Conservation (phyloP, 2,113 vertebrate genomes). For the Crotalus helleri region DNA sequence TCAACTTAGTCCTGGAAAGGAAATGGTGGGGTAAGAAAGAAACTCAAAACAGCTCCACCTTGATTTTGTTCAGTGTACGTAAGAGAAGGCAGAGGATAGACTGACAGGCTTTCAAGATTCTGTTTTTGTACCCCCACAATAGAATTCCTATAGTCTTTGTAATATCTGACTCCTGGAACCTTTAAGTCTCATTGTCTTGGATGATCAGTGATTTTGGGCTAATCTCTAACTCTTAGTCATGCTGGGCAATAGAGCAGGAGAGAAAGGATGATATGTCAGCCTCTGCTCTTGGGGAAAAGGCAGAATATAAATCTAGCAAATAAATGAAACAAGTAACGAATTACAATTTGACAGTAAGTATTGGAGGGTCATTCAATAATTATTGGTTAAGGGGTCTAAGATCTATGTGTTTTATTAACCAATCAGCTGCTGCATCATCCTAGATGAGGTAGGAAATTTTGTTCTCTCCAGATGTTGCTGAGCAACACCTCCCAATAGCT, state of each 20-base stretch:
- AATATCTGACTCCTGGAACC: neutral
- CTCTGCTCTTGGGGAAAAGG: neutral
- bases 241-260: neutral
- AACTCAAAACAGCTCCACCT: neutral
- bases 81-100: neutral
- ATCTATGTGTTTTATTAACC: neutral
- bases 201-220: neutral
- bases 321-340: neutral
- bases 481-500: neutral
- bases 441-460: neutral
- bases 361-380: neutral
- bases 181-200: neutral
- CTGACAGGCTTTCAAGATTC: neutral
- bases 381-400: neutral
- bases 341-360: neutral
- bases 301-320: neutral
- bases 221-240: neutral
- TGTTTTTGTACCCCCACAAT: neutral
- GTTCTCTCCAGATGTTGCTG: neutral
- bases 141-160: neutral
- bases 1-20: neutral
- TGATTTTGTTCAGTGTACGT: neutral
- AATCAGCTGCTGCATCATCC: neutral
- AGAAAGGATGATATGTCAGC: neutral
- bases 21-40: neutral